phyloP scores from a whole-genome alignment of 2,797 vertebrate genomes.

The Lacerta bilineata region DNA sequence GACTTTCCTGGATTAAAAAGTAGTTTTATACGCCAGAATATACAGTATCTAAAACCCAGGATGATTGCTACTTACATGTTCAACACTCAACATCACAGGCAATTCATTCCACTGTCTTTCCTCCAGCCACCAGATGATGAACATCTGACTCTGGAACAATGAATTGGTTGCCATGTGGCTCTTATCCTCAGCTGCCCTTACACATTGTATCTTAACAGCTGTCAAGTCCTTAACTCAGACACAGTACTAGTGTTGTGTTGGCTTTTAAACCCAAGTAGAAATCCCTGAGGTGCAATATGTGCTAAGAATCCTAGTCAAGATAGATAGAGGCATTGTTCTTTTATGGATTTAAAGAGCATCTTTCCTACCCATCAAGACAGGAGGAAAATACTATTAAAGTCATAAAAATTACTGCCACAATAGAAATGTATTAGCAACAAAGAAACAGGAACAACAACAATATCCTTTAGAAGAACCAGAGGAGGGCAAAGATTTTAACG shows the following conservation, averaged over 20 bases:
- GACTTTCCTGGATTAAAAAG: no score
- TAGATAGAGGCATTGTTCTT: not conserved
- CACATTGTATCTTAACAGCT: not conserved
- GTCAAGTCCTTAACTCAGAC: constrained; percentile 32
- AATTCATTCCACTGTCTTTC: not conserved
- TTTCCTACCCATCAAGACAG: constrained; percentile 31
- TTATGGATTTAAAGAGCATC: not conserved
- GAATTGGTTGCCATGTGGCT: constrained; percentile 14
- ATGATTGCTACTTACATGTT: not conserved
- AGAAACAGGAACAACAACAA: constrained; percentile 15
- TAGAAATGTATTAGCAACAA: constrained; percentile 2
- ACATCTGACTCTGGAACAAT: not conserved
- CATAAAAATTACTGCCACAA: constrained; percentile 14
- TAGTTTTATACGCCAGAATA: no score
- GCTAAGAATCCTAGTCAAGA: constrained; percentile 19
- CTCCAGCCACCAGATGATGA: constrained; percentile 25
- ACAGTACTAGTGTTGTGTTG: not conserved
- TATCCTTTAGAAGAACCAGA: not conserved
- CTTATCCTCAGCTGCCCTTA: constrained; percentile 10
- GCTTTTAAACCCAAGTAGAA: constrained; percentile 55
- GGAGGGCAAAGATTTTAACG: not conserved
- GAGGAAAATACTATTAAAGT: not conserved
- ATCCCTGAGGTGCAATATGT: not conserved
- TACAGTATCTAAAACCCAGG: not conserved
- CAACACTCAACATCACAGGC: not conserved